Conservation (phyloP, 2,113 vertebrate species). For the Scomber colias region DNA sequence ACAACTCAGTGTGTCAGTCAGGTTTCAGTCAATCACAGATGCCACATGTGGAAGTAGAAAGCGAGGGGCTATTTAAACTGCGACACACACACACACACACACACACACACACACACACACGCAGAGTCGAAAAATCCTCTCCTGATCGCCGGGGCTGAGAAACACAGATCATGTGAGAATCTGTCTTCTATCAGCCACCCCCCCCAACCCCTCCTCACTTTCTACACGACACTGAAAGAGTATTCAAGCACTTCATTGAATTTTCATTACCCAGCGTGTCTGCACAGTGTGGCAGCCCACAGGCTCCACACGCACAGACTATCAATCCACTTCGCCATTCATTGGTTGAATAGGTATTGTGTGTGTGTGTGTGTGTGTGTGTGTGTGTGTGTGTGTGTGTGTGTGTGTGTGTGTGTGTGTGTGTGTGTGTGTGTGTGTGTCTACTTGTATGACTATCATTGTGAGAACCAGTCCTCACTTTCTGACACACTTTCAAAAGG, state of each 20-base stretch:
- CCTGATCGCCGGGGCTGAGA: not conserved
- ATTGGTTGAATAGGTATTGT: not conserved
- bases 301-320: not conserved
- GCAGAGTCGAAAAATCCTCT: not conserved
- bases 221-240: not conserved
- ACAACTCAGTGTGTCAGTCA: slow-evolving; percentile 30
- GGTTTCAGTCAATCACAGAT: slow-evolving; percentile 38
- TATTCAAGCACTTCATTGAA: slow-evolving; percentile 18
- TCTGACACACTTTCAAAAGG: no score
- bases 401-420: no score
- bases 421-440: no score
- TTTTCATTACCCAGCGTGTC: slow-evolving; percentile 22
- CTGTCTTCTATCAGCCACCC: not conserved
- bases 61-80: slow-evolving; percentile 17
- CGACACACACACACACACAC: slow-evolving; percentile 3
- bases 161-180: not conserved
- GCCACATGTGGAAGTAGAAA: slow-evolving; percentile 37
- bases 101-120: slow-evolving; percentile 8
- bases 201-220: not conserved
- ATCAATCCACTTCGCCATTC: not conserved
- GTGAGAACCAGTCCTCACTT: no score
- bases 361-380: no score
- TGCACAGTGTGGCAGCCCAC: not conserved
- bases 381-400: not conserved
- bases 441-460: no score